Conservation (phyloP, 2,797 vertebrate species). For the Artibeus jamaicensis region DNA sequence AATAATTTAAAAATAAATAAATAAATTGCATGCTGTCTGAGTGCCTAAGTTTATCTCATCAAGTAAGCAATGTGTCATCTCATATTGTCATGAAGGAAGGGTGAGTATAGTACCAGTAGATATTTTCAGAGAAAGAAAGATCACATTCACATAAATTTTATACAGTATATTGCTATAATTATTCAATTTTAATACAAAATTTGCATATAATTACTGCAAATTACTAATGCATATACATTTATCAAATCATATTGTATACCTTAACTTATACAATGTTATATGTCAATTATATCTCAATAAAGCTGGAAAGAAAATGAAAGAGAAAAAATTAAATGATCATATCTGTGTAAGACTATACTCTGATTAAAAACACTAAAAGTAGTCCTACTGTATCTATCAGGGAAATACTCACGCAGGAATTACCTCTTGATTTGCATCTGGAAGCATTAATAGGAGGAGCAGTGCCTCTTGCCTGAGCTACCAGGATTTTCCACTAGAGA, state of each 20-base stretch:
- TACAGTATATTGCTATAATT: not conserved
- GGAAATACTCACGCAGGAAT: not conserved
- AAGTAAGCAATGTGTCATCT: not conserved
- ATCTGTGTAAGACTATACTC: not conserved
- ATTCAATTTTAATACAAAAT: not conserved
- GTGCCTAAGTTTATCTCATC: not conserved
- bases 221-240: not conserved
- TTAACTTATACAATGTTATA: not conserved
- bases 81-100: not conserved
- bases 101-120: not conserved
- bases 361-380: not conserved
- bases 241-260: not conserved
- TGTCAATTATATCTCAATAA: not conserved
- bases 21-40: not conserved
- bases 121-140: not conserved
- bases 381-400: not conserved
- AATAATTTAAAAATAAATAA: too few relatives aligned
- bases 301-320: not conserved
- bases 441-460: not conserved
- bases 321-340: not conserved
- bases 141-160: not conserved
- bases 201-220: not conserved
- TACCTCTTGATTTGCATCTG: not conserved
- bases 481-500: not conserved
- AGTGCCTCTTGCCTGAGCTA: not conserved